A percentile compares a stretch with the other conserved stretches of the same genome.
Conservation (phyloP, 2,113 vertebrate species). For the Centrocercus urophasianus region DNA sequence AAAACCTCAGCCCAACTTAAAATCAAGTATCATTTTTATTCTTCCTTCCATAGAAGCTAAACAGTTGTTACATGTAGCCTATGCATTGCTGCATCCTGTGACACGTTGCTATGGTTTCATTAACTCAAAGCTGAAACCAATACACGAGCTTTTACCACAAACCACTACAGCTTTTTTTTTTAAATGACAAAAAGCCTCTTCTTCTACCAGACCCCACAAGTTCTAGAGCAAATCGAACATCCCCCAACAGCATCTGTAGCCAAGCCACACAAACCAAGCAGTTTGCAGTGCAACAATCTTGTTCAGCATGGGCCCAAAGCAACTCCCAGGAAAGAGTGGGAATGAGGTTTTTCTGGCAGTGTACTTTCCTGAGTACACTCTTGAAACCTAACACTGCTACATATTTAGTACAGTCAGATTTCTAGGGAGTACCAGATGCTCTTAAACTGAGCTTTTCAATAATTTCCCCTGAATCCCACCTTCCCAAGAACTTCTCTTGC, state of each 20-base stretch:
- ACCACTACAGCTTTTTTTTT: not conserved
- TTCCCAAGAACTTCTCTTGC: not conserved
- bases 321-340: not conserved
- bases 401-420: not conserved
- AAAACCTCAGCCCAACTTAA: not conserved
- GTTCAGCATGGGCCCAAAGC: not conserved
- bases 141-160: not conserved
- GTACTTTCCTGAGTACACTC: not conserved
- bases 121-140: slow-evolving; percentile 1
- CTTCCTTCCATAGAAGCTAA: not conserved
- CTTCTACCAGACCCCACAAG: not conserved
- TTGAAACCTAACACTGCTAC: not conserved
- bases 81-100: not conserved
- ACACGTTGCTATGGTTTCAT: slow-evolving; percentile 16
- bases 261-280: not conserved
- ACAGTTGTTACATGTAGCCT: not conserved
- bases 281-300: not conserved
- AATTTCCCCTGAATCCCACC: not conserved
- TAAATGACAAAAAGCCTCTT: not conserved
- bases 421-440: not conserved
- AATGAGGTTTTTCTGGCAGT: not conserved
- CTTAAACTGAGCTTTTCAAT: not conserved
- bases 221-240: not conserved
- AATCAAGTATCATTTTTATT: not conserved
- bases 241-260: not conserved